These are phyloP conservation scores for Hermodice carunculata DNA, from an alignment of 2,888 invertebrate genomes.

Conservation along the genomic window DNA sequence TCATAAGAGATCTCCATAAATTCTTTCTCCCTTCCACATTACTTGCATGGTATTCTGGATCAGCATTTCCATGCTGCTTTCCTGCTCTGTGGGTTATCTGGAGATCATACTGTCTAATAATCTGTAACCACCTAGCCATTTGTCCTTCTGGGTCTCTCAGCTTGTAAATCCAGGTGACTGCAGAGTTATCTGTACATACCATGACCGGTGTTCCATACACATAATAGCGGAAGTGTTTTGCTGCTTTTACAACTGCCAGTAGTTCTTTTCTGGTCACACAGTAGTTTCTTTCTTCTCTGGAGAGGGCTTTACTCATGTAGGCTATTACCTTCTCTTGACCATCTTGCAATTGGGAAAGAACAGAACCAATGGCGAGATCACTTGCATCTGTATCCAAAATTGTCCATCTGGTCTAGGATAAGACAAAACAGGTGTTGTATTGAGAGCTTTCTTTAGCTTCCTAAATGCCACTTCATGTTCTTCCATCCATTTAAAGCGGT, in stretches of 20 bases:
- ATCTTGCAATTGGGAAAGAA: constrained; percentile 19
- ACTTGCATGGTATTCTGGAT: background rate
- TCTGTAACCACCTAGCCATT: background rate
- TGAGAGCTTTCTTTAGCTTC: constrained; percentile 3
- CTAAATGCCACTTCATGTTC: constrained; percentile 5
- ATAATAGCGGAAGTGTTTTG: constrained; percentile 6
- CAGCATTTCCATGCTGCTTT: background rate
- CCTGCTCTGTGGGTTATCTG: constrained; percentile 2
- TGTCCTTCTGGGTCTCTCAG: background rate
- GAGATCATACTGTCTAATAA: background rate
- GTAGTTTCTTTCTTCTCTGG: constrained; percentile 12
- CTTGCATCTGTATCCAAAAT: constrained; percentile 23
- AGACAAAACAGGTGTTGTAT: constrained; percentile 23
- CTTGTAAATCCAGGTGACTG: background rate
- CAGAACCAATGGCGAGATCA: constrained; percentile 5
- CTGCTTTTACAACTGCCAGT: constrained; percentile 9
- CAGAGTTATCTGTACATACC: constrained; percentile 5
- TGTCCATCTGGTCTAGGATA: background rate
- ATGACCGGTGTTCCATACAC: constrained; percentile 2
- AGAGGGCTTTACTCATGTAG: constrained; percentile 10
- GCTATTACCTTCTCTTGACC: constrained; percentile 6
- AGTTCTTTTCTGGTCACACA: constrained; percentile 20
- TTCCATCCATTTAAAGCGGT: constrained; percentile 16
- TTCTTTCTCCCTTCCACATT: constrained; percentile 5
- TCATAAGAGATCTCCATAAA: no score